Evolutionary conservation across 2,888 invertebrate genomes (phyloP).

Genomic region (Aphidoletes aphidimyza): DNA sequence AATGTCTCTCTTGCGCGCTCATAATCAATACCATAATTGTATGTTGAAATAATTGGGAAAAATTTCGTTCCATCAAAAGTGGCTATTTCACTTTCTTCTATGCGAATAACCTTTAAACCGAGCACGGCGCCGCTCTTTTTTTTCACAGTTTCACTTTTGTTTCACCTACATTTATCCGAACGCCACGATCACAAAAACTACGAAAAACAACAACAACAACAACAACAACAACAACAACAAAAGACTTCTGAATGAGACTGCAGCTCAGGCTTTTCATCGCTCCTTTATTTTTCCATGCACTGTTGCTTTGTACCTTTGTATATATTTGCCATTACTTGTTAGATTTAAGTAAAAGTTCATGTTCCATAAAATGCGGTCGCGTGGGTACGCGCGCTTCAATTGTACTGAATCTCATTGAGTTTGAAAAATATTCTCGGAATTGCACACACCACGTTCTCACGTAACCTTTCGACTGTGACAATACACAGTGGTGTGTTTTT

Average conservation of each 20-base stretch:
- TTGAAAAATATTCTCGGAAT: background rate
- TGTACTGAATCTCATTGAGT: background rate
- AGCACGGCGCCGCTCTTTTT: background rate
- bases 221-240: background rate
- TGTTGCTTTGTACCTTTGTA: background rate
- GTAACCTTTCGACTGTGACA: slow-evolving; percentile 1
- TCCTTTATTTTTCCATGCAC: too few relatives aligned
- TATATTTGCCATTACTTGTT: background rate
- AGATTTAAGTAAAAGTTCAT: background rate
- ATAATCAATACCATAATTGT: slow-evolving; percentile 31
- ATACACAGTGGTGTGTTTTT: background rate
- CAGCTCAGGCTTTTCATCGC: too few relatives aligned
- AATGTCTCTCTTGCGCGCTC: background rate
- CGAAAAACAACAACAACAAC: background rate
- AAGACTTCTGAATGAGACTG: background rate
- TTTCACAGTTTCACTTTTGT: background rate
- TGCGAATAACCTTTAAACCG: background rate
- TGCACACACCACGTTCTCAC: background rate
- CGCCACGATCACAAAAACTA: background rate
- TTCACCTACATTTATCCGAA: background rate
- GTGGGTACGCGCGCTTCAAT: background rate
- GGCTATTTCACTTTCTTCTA: slow-evolving; percentile 4
- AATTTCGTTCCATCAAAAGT: background rate
- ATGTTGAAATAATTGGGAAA: background rate
- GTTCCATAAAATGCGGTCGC: background rate